Base-by-base conservation (phyloP, 2,113 vertebrate genomes). In the Proterorhinus semilunaris region DNA sequence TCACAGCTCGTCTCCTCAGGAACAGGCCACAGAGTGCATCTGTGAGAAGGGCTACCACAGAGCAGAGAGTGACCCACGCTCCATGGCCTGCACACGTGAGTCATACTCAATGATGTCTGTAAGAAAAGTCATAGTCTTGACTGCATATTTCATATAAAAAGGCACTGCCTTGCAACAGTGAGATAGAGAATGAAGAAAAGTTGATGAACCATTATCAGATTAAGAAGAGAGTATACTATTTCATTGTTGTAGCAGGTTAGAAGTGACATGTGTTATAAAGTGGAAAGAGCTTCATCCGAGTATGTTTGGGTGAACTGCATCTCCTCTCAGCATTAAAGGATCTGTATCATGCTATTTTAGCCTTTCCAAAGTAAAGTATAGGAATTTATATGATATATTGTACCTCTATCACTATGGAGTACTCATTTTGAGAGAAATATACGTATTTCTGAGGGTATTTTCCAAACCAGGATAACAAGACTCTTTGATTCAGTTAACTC, bases 41-140 rank as follows among this genome's bases (percentile, higher is more conserved):
- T 95, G 94, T 15, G 93, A 94, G 74, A 92, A 86, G 73, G 88
- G 92, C 43, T 95, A 87, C 88, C 81, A 94, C 83, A 89, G 93
- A 0, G 90, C 93, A 0, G 92, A 93, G 74, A 71, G 75, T 0
- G 94, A 95, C 85, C 91, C 93, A 1, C 91, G 90, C 68, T 92
- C 92, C 43, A 92, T 92, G 90, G 79, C 94, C 55, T 95, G 94
- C 83, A 94, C 94, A 66, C 87, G 94, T 95, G 75, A 93, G 94
- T 92, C 49, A 44, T 6, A 27, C 46, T 61, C 8, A 58, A 16
- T 15, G 16, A 66, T 51, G 58, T 47, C 44, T 8, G 68, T 46
- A 67, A 8, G 42, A 53, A 54, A 69, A 10, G 59, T 54, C 16
- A 81, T 16, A 53, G 7, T 46, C 68, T 21, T 16, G 47, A 68